Conservation (phyloP, 2,113 vertebrate genomes). For the Nicator chloris region DNA sequence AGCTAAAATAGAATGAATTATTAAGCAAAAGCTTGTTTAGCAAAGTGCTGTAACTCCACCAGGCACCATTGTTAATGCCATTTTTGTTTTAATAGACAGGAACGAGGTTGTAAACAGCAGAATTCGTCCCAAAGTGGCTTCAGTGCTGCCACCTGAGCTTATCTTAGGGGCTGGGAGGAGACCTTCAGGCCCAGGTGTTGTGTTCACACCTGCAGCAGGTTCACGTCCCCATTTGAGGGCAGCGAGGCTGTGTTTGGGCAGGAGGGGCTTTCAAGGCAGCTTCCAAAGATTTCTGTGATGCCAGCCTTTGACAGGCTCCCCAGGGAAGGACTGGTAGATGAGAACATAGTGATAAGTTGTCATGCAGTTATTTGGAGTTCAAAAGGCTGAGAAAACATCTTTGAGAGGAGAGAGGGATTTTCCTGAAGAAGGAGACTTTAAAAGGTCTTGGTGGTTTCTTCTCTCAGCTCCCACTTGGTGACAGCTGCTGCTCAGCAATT, state of each 20-base stretch:
- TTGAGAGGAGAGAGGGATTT: not conserved
- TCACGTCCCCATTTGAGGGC: rapidly evolving
- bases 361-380: not conserved
- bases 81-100: not conserved
- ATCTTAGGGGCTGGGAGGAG: not conserved
- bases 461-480: not conserved
- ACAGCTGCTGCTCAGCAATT: constrained; percentile 17
- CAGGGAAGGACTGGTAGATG: not conserved
- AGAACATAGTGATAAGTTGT: not conserved
- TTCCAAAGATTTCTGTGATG: not conserved
- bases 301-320: not conserved
- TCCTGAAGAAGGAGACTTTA: not conserved
- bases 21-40: not conserved
- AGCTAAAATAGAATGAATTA: not conserved
- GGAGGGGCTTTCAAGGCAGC: not conserved
- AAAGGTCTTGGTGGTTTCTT: not conserved
- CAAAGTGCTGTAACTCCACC: not conserved
- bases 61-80: not conserved
- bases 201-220: not conserved
- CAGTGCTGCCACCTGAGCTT: not conserved
- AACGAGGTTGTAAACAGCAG: not conserved
- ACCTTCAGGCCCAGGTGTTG: not conserved
- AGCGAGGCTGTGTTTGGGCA: not conserved
- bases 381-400: not conserved
- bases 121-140: not conserved